Conservation (phyloP, 2,888 invertebrate genomes). For the Actias luna region DNA sequence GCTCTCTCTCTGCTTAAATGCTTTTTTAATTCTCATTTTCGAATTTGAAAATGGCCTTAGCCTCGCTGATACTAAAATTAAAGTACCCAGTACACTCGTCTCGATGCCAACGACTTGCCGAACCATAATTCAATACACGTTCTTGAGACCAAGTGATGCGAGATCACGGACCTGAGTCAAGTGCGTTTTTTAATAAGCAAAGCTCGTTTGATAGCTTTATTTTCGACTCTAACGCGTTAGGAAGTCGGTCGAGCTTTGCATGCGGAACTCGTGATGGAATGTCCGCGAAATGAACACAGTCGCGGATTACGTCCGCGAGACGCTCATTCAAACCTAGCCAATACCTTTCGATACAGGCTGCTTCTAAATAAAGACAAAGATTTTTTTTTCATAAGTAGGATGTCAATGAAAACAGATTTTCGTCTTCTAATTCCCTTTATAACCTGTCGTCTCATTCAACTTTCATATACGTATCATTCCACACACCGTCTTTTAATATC, state of each 20-base stretch:
- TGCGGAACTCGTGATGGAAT: slow-evolving; percentile 19
- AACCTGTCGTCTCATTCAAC: too few species aligned
- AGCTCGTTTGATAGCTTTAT: slow-evolving; percentile 26
- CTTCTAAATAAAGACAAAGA: slow-evolving; percentile 16
- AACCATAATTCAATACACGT: slow-evolving; percentile 19
- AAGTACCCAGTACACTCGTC: slow-evolving; percentile 1
- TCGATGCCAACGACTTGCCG: slow-evolving; percentile 1
- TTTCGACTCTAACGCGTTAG: slow-evolving; percentile 25
- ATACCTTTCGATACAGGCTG: slow-evolving; percentile 63
- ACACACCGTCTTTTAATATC: too few species aligned
- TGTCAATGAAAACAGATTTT: not conserved
- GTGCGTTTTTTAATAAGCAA: slow-evolving; percentile 55
- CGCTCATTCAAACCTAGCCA: slow-evolving; percentile 73
- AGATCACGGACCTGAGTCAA: slow-evolving; percentile 69
- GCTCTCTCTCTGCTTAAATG: too few species aligned
- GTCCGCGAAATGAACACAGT: slow-evolving; percentile 75
- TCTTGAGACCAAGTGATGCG: slow-evolving; percentile 62
- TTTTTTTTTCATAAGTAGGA: too few species aligned
- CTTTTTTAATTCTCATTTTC: too few species aligned
- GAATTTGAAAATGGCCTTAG: too few species aligned
- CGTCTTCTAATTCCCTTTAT: too few species aligned
- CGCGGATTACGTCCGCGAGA: slow-evolving; percentile 64
- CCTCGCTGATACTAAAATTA: too few species aligned
- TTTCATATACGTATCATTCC: too few species aligned
- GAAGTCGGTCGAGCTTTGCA: slow-evolving; percentile 30